Conservation (phyloP, 2,797 vertebrate species). For the Acanthopagrus latus region DNA sequence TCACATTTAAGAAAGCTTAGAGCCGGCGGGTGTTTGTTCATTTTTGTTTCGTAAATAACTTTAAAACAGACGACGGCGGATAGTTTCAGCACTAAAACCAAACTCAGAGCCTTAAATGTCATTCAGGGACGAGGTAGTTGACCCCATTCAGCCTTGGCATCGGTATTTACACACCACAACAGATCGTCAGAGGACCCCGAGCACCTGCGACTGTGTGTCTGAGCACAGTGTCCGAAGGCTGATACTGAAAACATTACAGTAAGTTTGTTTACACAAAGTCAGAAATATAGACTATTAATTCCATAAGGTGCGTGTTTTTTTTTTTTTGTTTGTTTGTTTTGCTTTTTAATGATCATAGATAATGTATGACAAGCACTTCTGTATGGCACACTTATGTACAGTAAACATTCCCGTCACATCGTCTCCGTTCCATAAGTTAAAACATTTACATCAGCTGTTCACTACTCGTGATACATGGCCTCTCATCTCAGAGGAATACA, state of each 20-base stretch:
- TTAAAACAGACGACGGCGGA: neutral
- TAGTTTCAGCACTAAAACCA: neutral
- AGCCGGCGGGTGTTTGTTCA: neutral
- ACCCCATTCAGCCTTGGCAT: slow-evolving; percentile 66
- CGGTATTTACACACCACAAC: slow-evolving; percentile 43
- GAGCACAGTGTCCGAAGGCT: slow-evolving; percentile 29
- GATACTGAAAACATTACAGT: slow-evolving; percentile 42
- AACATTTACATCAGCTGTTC: slow-evolving; percentile 59
- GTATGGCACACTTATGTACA: slow-evolving; percentile 79
- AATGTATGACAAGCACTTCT: slow-evolving; percentile 58
- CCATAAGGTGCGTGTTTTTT: slow-evolving; percentile 63
- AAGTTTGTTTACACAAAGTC: slow-evolving; percentile 61
- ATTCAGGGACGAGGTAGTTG: slow-evolving; percentile 29
- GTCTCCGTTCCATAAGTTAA: slow-evolving; percentile 7
- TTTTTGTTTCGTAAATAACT: neutral
- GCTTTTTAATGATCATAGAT: slow-evolving; percentile 39
- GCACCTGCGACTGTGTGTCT: slow-evolving; percentile 25
- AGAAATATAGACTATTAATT: slow-evolving; percentile 61
- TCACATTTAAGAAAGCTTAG: neutral
- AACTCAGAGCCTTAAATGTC: slow-evolving; percentile 2
- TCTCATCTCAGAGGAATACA: slow-evolving; percentile 61
- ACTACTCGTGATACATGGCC: slow-evolving; percentile 61
- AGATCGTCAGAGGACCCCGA: slow-evolving; percentile 17
- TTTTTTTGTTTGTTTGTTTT: neutral
- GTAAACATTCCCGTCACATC: slow-evolving; percentile 64